Evolutionary conservation across 1,140 invertebrate species (phyloP), one percentile per base, ranked within the genome.

Genomic region (Nilaparvata lugens): DNA sequence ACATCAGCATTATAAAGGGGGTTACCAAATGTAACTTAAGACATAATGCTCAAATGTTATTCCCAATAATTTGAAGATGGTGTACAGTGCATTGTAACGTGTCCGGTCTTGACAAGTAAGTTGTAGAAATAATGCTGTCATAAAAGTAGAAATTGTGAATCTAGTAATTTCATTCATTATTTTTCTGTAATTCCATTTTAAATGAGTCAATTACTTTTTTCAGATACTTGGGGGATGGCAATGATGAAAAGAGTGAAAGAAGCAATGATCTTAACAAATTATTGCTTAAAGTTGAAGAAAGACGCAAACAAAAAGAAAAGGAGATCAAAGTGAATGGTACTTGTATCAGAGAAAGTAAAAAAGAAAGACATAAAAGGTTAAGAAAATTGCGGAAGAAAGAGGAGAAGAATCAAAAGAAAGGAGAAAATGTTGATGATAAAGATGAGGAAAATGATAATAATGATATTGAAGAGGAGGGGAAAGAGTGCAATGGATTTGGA

Each of bases 211-310:
- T 28, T 28, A 4, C 4, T 28, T 35, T 54, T 56, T 56, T 13
- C n/a, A 56, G 54, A 38, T 56, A 56, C 38, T 40, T 35, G 19
- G 54, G 54, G 18, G 54, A 56, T 16, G 31, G 21, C 16, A 38
- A 35, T 16, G 25, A 28, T 31, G 35, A 28, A 35, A 35, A 35
- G 28, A 18, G 18, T 13, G 14, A 28, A 38, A 38, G 38, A 38
- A 56, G 38, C 28, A 35, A 56, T 18, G 35, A 56, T 35, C 28
- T 56, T 16, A 11, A 48, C 14, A 56, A 28, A 28, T 35, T 56
- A 13, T 40, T 56, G 21, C 25, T 19, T 14, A 56, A 56, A 35
- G 35, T 56, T 35, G 35, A 56, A 56, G 28, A 56, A 56, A 3
- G 54, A 18, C 28, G 35, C 14, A 56, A 56, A 56, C 28, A 38